phyloP scores from a whole-genome alignment of 2,113 vertebrate species.

The Callipepla squamata region DNA sequence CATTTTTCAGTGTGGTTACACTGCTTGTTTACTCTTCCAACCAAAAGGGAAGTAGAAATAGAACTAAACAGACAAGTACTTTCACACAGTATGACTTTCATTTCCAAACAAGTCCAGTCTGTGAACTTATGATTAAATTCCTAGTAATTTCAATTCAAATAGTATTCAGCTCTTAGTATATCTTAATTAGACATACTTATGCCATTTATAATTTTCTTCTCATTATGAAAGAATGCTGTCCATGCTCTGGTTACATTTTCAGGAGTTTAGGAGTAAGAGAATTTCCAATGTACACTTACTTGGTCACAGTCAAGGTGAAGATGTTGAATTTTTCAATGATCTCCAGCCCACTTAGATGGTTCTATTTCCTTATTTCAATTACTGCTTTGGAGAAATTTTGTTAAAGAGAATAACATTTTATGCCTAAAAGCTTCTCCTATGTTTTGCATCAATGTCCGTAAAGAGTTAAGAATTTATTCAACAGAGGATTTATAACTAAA shows the following conservation, averaged over 20 bases:
- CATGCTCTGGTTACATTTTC: background rate
- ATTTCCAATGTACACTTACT: rapidly evolving
- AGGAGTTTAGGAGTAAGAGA: rapidly evolving
- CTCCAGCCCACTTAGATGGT: background rate
- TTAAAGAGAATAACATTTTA: background rate
- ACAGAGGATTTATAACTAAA: background rate
- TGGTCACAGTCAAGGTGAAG: background rate
- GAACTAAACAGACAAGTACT: rapidly evolving
- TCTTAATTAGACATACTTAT: background rate
- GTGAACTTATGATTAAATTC: background rate
- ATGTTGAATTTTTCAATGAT: background rate
- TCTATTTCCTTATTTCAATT: background rate
- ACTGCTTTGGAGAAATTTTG: background rate
- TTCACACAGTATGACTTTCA: background rate
- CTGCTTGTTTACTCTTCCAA: background rate
- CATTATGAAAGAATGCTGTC: background rate
- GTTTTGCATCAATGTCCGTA: background rate
- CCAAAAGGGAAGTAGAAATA: background rate
- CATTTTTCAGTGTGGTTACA: background rate
- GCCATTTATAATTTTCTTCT: background rate
- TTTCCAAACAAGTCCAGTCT: background rate
- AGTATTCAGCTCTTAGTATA: background rate
- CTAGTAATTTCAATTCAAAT: background rate
- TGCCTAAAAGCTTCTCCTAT: background rate
- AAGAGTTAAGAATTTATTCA: background rate